Conservation (phyloP, 2,888 invertebrate species). For the Parochlus steinenii region DNA sequence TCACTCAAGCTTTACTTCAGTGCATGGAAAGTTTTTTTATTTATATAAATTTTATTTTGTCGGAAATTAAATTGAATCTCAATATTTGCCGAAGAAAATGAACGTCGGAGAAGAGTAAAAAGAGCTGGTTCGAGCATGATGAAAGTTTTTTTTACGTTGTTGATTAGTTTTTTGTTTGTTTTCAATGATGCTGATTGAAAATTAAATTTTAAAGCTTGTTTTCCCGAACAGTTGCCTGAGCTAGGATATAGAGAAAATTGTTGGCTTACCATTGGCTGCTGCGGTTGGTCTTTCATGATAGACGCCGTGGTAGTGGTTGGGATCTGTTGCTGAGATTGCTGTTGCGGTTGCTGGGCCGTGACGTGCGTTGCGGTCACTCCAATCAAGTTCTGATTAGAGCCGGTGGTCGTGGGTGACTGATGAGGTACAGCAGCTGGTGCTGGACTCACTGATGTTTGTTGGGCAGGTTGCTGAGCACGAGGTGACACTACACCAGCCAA, state of each 20-base stretch:
- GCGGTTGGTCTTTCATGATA: constrained; percentile 33
- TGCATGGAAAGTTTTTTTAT: no score
- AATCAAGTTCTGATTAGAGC: constrained; percentile 10
- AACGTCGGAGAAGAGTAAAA: no score
- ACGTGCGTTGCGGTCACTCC: constrained; percentile 21
- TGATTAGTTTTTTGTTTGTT: no score
- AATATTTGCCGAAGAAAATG: no score
- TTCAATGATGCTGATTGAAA: not conserved
- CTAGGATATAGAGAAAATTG: not conserved
- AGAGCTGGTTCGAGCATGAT: no score
- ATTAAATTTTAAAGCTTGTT: not conserved
- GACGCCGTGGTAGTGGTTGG: constrained; percentile 28
- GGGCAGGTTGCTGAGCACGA: constrained; percentile 15
- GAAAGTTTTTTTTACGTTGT: no score
- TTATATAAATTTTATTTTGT: no score
- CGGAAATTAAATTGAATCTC: no score
- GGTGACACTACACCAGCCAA: constrained; percentile 16
- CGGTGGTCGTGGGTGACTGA: constrained; percentile 17
- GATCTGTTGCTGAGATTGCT: constrained; percentile 15
- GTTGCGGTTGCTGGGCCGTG: constrained; percentile 21
- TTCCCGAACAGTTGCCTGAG: not conserved
- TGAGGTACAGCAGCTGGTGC: constrained; percentile 18
- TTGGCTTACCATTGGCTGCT: constrained; percentile 30
- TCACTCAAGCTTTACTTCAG: no score
- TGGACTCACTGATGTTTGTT: constrained; percentile 16